Evolutionary conservation across 2,888 invertebrate species (phyloP).

Genomic region (Agriopis marginaria): DNA sequence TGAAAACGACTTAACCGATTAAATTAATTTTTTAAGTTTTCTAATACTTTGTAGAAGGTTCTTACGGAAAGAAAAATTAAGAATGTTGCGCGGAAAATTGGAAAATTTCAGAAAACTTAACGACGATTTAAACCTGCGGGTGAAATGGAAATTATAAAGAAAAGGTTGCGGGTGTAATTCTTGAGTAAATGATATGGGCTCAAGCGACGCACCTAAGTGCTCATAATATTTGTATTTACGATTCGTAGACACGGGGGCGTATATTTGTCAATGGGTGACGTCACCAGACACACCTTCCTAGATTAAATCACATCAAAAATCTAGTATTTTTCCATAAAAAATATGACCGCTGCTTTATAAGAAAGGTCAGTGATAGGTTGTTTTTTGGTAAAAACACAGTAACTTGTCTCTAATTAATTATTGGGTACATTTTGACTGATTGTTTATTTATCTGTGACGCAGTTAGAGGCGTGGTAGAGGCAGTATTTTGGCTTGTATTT

Average conservation of each 20-base stretch:
- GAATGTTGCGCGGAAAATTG: no score
- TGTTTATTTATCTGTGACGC: conserved; percentile 18
- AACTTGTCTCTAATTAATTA: conserved; percentile 15
- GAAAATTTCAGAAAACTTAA: no score
- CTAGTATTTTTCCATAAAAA: not conserved
- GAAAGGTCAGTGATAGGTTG: not conserved
- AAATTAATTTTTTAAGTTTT: no score
- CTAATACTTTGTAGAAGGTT: no score
- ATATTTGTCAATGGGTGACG: conserved; percentile 34
- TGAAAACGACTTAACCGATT: no score
- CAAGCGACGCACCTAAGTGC: conserved; percentile 12
- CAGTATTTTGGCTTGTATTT: not conserved
- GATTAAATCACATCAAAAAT: conserved; percentile 6
- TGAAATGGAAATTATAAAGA: no score
- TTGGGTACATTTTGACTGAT: conserved; percentile 17
- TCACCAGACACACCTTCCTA: conserved; percentile 37
- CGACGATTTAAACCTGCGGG: no score
- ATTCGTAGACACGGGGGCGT: conserved; percentile 23
- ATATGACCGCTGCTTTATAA: not conserved
- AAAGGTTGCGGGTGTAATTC: conserved; percentile 1
- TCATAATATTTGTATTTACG: conserved; percentile 36
- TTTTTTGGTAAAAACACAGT: conserved; percentile 1
- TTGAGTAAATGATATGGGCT: conserved; percentile 6
- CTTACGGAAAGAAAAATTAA: no score
- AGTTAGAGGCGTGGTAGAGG: conserved; percentile 8